These are phyloP conservation scores for Magallana ariakensis DNA, from an alignment of 1,140 invertebrate species.

Conservation along the genomic window DNA sequence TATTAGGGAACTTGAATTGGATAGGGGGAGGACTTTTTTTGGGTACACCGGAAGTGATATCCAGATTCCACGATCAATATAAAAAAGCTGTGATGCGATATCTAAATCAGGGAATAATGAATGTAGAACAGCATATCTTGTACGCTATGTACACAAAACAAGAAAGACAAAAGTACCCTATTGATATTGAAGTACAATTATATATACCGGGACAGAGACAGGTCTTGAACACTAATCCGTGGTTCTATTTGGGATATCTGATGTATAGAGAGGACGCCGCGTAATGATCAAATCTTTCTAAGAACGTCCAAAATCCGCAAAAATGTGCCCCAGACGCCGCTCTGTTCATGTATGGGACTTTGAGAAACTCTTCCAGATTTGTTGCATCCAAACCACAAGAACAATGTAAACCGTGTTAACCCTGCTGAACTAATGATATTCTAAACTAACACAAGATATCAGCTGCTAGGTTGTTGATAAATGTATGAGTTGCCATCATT, in stretches of 20 bases:
- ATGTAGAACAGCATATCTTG: slow-evolving; percentile 68
- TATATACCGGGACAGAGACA: slow-evolving; percentile 42
- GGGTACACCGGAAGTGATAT: slow-evolving; percentile 31
- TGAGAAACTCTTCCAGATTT: no score
- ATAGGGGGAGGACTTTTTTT: slow-evolving; percentile 49
- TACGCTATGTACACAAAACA: slow-evolving; percentile 52
- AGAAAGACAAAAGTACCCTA: slow-evolving; percentile 39
- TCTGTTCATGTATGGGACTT: no score
- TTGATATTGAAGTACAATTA: slow-evolving; percentile 47
- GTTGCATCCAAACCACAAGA: no score
- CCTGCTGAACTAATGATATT: no score
- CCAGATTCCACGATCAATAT: slow-evolving; percentile 43
- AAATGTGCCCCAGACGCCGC: no score
- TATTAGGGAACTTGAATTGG: slow-evolving; percentile 54
- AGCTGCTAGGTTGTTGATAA: no score
- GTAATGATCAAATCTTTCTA: not conserved
- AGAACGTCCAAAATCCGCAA: no score
- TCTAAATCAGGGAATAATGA: slow-evolving; percentile 65
- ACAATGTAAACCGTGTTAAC: no score
- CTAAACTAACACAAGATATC: no score
- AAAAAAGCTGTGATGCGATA: slow-evolving; percentile 60
- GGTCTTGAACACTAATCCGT: slow-evolving; percentile 13
- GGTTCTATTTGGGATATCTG: slow-evolving; percentile 55
- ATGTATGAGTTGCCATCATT: no score
- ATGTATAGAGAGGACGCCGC: slow-evolving; percentile 40